A percentile compares a stretch with the other conserved stretches of the same genome.
Evolutionary conservation across 92 coral and sea anemone species (phyloP).

Genomic region (Epizoanthus stellaris): DNA sequence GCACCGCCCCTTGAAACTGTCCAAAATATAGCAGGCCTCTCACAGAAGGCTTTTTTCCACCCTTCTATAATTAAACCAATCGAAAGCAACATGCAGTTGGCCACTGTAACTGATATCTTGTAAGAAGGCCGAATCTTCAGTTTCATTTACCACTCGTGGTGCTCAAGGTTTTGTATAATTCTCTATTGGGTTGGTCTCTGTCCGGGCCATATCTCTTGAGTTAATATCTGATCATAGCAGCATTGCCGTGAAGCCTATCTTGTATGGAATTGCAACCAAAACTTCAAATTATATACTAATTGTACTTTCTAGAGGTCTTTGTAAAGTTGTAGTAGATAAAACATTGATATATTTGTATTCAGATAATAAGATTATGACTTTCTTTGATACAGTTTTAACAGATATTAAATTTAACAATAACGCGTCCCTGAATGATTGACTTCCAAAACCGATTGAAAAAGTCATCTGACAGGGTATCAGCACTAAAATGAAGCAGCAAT

Average conservation of each 20-base stretch:
- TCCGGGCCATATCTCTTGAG: too few species aligned
- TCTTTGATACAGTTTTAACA: background rate
- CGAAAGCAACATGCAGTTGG: too few species aligned
- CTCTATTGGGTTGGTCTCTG: too few species aligned
- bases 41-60: background rate
- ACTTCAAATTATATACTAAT: background rate
- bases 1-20: slow-evolving; percentile 1
- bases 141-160: too few species aligned
- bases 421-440: background rate
- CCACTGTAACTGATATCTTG: too few species aligned
- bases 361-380: background rate
- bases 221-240: background rate
- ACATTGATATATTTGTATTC: background rate
- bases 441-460: background rate
- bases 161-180: too few species aligned
- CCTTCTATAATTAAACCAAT: background rate
- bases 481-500: background rate
- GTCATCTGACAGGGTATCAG: background rate
- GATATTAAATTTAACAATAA: background rate
- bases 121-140: too few species aligned
- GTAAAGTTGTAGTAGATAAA: background rate
- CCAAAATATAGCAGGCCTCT: background rate
- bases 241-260: background rate
- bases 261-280: background rate
- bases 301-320: background rate